Evolutionary conservation across 2,113 vertebrate species (phyloP), one percentile per base, ranked within the genome.

Genomic region (Laticauda colubrina): DNA sequence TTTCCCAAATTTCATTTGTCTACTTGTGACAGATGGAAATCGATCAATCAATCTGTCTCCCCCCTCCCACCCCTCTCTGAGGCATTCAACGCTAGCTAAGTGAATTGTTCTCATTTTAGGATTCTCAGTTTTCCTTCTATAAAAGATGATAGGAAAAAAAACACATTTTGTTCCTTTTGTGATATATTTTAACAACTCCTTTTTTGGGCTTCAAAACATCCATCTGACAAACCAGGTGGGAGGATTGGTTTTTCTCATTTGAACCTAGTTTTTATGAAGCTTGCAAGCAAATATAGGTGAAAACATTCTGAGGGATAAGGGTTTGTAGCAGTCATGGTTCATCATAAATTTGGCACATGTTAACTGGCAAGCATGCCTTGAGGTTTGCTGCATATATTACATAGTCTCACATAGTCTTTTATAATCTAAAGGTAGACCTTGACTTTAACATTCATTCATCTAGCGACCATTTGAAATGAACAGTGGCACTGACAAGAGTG

Each of bases 71-170:
- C 11, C 26, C 61, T n/a, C 12, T 0, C 29, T 5, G 39, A 55
- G n/a, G 14, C 34, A 89, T 75, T 75, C 24, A 43, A 24, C 29
- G 21, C 24, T 34, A 43, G 21, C 43, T 92, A 75, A 69, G 48
- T 56, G 26, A 89, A 55, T 92, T 64, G 18, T 89, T 85, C n/a
- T 61, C 53, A 90, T 59, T 90, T 93, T 53, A 85, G 55, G 11
- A 45, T 89, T 89, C 51, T 85, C 10, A 3, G 39, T 55, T 92
- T 75, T 26, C 21, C 26, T 85, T 29, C 0, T 29, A 86, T 45
- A 39, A 51, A 90, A 5, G 10, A 5, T 59, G 55, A n/a, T 4
- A 2, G 29, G 15, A 1, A 21, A 53, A 53, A 90, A 55, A 86
- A 20, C 45, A 59, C 23, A 2, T 59, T 10, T 4, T 53, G 29